Conservation (phyloP, 1,140 invertebrate species). For the Apis mellifera region Amel_HAv3.1 CM009938.2:10950001-10950500, state of each 20-base stretch:
- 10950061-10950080: not conserved
- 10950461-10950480: not conserved
- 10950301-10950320: not conserved
- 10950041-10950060: not conserved
- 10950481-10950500: too few relatives aligned
- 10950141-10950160: not conserved
- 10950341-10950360: not conserved
- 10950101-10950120: not conserved
- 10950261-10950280: not conserved
- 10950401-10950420: not conserved
- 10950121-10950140: not conserved
- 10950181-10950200: constrained; percentile 31
- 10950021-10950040: not conserved
- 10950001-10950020: constrained; percentile 46
- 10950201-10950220: constrained; percentile 33
- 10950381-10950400: not conserved
- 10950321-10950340: not conserved
- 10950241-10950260: constrained; percentile 15
- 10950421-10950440: not conserved
- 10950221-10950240: constrained; percentile 5
- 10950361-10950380: not conserved
- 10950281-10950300: constrained; percentile 20
- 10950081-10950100: not conserved
- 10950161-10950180: not conserved
- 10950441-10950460: not conserved